Evolutionary conservation across 2,113 vertebrate genomes (phyloP).

Genomic region (Fulica atra): DNA sequence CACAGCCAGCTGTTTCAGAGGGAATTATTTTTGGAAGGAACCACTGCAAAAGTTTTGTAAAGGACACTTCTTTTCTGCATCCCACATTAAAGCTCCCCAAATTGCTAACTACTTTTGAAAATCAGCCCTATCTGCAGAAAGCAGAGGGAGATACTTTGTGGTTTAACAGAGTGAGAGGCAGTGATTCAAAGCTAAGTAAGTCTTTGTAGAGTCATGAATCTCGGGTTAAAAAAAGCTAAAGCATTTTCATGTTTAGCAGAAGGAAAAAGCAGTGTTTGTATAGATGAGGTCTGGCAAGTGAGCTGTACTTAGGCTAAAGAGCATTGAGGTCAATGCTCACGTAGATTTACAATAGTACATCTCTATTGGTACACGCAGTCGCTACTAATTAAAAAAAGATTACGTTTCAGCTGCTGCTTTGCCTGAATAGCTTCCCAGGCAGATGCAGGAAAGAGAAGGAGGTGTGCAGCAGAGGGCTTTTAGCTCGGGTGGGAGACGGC

Average conservation of each 20-base stretch:
- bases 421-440: background rate
- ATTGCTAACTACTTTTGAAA: background rate
- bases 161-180: background rate
- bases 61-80: background rate
- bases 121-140: background rate
- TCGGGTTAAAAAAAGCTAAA: background rate
- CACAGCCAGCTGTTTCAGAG: background rate
- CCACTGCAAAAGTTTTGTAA: background rate
- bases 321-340: slow-evolving; percentile 8
- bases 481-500: background rate
- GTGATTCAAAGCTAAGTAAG: background rate
- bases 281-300: background rate
- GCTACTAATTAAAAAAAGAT: slow-evolving; percentile 35
- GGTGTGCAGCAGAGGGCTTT: background rate
- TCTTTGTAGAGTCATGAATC: background rate
- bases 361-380: background rate
- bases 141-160: background rate
- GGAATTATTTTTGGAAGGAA: background rate
- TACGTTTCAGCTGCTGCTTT: background rate
- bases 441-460: slow-evolving; percentile 11
- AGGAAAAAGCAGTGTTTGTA: background rate
- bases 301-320: background rate
- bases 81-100: background rate
- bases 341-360: background rate
- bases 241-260: background rate